Evolutionary conservation across 1,140 invertebrate genomes (phyloP), one percentile per base, ranked within the genome.

Genomic region (Adoxophyes honmai): DNA sequence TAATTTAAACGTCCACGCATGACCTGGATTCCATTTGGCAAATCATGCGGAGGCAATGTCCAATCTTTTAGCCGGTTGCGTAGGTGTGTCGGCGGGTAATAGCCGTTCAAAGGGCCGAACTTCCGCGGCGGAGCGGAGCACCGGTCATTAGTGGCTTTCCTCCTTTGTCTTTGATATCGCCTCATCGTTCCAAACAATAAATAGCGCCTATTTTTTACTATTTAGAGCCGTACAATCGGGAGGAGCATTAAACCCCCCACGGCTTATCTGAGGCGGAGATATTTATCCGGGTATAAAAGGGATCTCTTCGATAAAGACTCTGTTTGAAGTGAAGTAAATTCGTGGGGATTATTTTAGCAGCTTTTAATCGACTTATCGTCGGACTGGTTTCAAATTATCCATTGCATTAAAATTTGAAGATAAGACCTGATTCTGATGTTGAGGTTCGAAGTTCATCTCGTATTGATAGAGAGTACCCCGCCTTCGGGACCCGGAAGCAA

Each of bases 11-110:
- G 39, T 16, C 42, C 42, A 48, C 42, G 42, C n/a, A 28, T 13
- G 42, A 21, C 42, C 42, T 48, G 42, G 42, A 11, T 21, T 48
- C 42, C n/a, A 48, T 48, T 48, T 55, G 52, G 52, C 28, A 28
- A 21, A 55, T 60, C 52, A 55, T 55, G 34, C 16, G 34, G 11
- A 55, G 42, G 52, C 58, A 59, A 42, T 51, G 52, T 55, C 58
- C 52, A 60, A 60, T 55, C 52, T 55, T 60, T 59, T 59, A 51
- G 34, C 44, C 5, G 42, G 21, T 16, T 57, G 48, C 51, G 55
- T 57, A 61, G 59, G 59, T 61, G 59, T 15, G 58, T 44, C 39
- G 15, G 16, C 10, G 39, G 16, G 9, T 44, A 16, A 21, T 42
- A 44, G 39, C 39, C 8, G 3, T 44, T 48, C 16, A 21, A 48